These are phyloP conservation scores for Serrognathus titanus DNA, from an alignment of 2,888 invertebrate genomes.

Conservation along the genomic window DNA sequence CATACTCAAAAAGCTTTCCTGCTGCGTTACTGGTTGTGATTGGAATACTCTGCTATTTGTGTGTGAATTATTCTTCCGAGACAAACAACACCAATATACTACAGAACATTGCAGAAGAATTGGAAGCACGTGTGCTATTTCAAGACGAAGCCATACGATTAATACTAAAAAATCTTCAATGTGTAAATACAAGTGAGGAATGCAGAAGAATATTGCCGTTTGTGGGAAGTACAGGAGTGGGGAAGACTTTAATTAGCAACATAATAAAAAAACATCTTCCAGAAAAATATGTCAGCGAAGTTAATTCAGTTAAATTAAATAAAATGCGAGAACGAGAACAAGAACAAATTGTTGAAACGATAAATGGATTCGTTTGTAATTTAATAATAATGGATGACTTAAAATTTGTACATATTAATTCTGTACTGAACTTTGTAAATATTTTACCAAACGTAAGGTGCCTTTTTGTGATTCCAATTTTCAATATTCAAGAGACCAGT, in stretches of 20 bases:
- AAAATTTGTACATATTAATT: slow-evolving; percentile 23
- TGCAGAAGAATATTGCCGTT: slow-evolving; percentile 32
- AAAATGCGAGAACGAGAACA: neutral
- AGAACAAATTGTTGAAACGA: neutral
- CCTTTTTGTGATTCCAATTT: slow-evolving; percentile 33
- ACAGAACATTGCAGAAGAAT: slow-evolving; percentile 23
- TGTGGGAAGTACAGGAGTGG: slow-evolving; percentile 37
- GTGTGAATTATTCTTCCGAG: too few species aligned
- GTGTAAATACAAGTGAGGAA: slow-evolving; percentile 9
- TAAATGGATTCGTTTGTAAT: slow-evolving; percentile 26
- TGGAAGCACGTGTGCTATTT: slow-evolving; percentile 24
- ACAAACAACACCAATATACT: neutral
- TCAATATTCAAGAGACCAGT: slow-evolving; percentile 33
- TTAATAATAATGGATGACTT: slow-evolving; percentile 38
- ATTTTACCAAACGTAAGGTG: slow-evolving; percentile 24
- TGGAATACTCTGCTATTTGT: too few species aligned
- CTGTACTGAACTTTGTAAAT: slow-evolving; percentile 29
- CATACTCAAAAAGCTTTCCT: too few species aligned
- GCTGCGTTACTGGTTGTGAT: too few species aligned
- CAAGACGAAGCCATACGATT: slow-evolving; percentile 27
- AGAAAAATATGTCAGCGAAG: slow-evolving; percentile 24
- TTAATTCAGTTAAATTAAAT: slow-evolving; percentile 19
- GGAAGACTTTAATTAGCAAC: slow-evolving; percentile 37
- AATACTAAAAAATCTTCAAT: slow-evolving; percentile 24
- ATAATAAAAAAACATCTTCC: slow-evolving; percentile 33